Conservation (phyloP, 2,888 invertebrate species). For the Phlogophora meticulosa region DNA sequence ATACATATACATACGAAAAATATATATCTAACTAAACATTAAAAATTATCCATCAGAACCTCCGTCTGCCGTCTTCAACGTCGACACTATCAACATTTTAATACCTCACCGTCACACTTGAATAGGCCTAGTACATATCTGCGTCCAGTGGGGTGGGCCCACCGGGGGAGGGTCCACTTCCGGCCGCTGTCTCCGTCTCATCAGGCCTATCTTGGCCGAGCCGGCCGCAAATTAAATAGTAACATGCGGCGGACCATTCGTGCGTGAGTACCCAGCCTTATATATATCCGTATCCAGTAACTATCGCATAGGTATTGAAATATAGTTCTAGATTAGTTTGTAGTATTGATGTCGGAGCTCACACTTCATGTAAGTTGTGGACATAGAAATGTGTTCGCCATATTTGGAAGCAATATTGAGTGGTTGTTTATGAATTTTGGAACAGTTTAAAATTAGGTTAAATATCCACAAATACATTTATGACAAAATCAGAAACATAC, state of each 20-base stretch:
- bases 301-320: slow-evolving; percentile 52
- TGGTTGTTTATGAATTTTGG: slow-evolving; percentile 6
- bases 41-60: slow-evolving; percentile 60
- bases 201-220: slow-evolving; percentile 88
- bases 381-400: slow-evolving; percentile 9
- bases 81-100: slow-evolving; percentile 73
- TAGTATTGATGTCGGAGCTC: slow-evolving; percentile 29
- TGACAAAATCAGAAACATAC: background rate
- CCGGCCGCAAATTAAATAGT: slow-evolving; percentile 89
- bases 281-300: slow-evolving; percentile 31
- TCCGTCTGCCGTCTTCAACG: slow-evolving; percentile 58
- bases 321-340: slow-evolving; percentile 59
- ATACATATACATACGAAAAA: slow-evolving; percentile 22
- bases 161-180: slow-evolving; percentile 77
- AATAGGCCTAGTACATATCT: slow-evolving; percentile 83
- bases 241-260: slow-evolving; percentile 73
- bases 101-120: slow-evolving; percentile 78
- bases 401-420: slow-evolving; percentile 11
- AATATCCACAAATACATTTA: background rate
- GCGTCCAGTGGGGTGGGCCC: slow-evolving; percentile 70
- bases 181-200: slow-evolving; percentile 89
- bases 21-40: slow-evolving; percentile 28
- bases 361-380: slow-evolving; percentile 37
- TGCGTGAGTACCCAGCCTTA: slow-evolving; percentile 63
- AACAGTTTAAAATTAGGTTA: slow-evolving; percentile 25